A percentile compares a stretch with the other conserved stretches of the same genome.
Evolutionary conservation across 2,113 vertebrate species (phyloP).

Genomic region (Crotalus helleri): DNA sequence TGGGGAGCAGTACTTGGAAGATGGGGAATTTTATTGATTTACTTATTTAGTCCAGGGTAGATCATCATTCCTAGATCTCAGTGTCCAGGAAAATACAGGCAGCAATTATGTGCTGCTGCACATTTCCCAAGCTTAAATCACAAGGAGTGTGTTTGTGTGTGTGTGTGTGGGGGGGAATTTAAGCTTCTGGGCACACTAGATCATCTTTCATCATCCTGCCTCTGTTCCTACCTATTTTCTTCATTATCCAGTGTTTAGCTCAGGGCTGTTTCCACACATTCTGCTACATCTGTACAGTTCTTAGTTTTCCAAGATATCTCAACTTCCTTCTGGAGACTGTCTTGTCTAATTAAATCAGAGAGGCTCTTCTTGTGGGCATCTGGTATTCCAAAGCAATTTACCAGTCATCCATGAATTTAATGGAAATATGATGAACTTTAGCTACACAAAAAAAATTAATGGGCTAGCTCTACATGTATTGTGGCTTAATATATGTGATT

Average conservation of each 20-base stretch:
- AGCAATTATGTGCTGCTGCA: neutral
- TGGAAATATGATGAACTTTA: neutral
- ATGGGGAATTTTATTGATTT: neutral
- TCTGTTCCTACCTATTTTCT: neutral
- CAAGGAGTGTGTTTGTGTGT: neutral
- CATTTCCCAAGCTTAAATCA: neutral
- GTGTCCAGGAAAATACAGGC: no score
- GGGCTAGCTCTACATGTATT: neutral
- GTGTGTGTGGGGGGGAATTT: neutral
- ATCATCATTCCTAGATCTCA: neutral
- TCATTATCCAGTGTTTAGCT: neutral
- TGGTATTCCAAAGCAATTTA: neutral
- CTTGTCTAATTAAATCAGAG: neutral
- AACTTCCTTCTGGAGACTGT: neutral
- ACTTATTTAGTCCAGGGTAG: neutral
- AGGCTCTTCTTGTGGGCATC: neutral
- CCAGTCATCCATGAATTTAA: neutral
- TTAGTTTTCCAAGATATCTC: neutral
- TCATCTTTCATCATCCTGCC: neutral
- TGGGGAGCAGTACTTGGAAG: neutral
- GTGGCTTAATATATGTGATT: neutral
- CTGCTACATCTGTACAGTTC: neutral
- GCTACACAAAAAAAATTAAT: neutral
- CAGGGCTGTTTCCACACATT: neutral
- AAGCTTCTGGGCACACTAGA: neutral